These are phyloP conservation scores for Meleagris gallopavo DNA, from an alignment of 2,113 vertebrate species.

Conservation along the genomic window DNA sequence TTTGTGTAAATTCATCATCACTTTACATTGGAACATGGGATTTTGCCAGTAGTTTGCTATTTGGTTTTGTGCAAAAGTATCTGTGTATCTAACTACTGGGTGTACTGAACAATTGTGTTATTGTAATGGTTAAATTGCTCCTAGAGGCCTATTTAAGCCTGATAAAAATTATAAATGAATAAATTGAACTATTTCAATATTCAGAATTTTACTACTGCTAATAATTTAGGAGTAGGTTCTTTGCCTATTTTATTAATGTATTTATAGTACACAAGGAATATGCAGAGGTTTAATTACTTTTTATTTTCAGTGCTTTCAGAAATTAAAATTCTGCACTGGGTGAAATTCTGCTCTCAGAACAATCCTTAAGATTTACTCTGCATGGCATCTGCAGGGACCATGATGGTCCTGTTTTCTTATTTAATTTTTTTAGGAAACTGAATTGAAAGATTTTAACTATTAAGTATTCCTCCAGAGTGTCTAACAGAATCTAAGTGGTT, in stretches of 20 bases:
- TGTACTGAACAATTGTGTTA: neutral
- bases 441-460: constrained; percentile 22
- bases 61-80: neutral
- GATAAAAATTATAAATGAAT: constrained; percentile 59
- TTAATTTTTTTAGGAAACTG: constrained; percentile 15
- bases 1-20: constrained; percentile 11
- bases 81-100: constrained; percentile 10
- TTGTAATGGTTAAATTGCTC: constrained; percentile 52
- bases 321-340: constrained; percentile 23
- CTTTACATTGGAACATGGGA: neutral
- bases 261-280: constrained; percentile 29
- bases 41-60: neutral
- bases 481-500: neutral
- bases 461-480: constrained; percentile 3
- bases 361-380: neutral
- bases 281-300: constrained; percentile 43
- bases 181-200: constrained; percentile 62
- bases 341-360: neutral
- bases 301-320: constrained; percentile 49
- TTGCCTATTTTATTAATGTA: constrained; percentile 56
- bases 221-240: constrained; percentile 51
- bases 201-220: constrained; percentile 52
- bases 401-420: neutral
- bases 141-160: constrained; percentile 59
- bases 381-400: neutral